Evolutionary conservation across 2,888 invertebrate species (phyloP).

Genomic region (Agriopis marginaria): DNA sequence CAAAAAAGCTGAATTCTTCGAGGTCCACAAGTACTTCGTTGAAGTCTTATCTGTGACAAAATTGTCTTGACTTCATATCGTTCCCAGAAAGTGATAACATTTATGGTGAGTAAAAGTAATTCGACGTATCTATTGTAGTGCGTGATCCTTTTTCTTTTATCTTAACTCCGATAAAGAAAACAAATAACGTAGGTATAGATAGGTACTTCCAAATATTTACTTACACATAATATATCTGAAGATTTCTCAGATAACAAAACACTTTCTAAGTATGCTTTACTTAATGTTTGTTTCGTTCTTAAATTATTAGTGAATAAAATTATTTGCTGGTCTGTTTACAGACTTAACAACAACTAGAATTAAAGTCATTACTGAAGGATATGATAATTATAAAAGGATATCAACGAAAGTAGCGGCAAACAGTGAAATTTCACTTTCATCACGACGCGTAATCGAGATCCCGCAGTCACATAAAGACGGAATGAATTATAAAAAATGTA

Average conservation of each 20-base stretch:
- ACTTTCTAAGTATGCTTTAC: slow-evolving; percentile 28
- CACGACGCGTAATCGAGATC: slow-evolving; percentile 16
- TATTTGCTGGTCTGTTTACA: slow-evolving; percentile 43
- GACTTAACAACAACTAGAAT: slow-evolving; percentile 30
- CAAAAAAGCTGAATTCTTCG: background rate
- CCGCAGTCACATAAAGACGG: slow-evolving; percentile 21
- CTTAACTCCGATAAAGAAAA: slow-evolving; percentile 47
- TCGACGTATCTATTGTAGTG: slow-evolving; percentile 33
- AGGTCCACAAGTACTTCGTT: slow-evolving; percentile 20
- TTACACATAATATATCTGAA: slow-evolving; percentile 28
- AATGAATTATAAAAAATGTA: slow-evolving; percentile 22
- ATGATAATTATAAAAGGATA: slow-evolving; percentile 40
- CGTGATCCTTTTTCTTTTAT: slow-evolving; percentile 38
- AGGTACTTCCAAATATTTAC: slow-evolving; percentile 39
- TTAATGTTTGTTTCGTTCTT: slow-evolving; percentile 21
- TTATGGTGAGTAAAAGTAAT: slow-evolving; percentile 28
- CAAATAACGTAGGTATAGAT: slow-evolving; percentile 43
- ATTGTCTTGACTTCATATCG: slow-evolving; percentile 18
- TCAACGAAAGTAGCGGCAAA: slow-evolving; percentile 28
- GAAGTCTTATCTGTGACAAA: slow-evolving; percentile 36
- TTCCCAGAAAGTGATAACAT: slow-evolving; percentile 40
- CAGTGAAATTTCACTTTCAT: slow-evolving; percentile 36
- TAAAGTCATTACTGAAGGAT: slow-evolving; percentile 34
- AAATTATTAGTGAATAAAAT: slow-evolving; percentile 32
- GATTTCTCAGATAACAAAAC: slow-evolving; percentile 33